Conservation (phyloP, 1,140 invertebrate genomes). For the Drosophila sechellia region DNA sequence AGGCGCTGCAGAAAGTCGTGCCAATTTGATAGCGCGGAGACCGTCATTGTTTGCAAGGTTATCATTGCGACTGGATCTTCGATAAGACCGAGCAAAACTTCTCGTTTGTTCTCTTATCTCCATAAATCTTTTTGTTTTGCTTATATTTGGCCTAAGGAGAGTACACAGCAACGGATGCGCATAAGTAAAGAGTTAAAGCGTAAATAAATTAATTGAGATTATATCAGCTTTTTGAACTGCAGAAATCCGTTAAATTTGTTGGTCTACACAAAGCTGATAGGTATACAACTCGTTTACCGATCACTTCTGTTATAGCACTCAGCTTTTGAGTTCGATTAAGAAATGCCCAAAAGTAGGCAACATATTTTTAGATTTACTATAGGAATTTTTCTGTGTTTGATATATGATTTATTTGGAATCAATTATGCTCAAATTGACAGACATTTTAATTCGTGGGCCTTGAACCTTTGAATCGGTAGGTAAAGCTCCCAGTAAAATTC, state of each 20-base stretch:
- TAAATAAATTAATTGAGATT: slow-evolving; percentile 18
- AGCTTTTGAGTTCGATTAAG: neutral
- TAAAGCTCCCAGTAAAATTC: slow-evolving; percentile 7
- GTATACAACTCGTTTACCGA: neutral
- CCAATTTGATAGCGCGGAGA: slow-evolving; percentile 5
- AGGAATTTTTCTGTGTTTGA: neutral
- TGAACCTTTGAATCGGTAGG: slow-evolving; percentile 25
- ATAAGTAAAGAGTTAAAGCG: slow-evolving; percentile 22
- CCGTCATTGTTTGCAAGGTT: slow-evolving; percentile 28
- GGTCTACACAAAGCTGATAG: neutral
- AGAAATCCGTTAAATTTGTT: neutral
- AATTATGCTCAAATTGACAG: neutral
- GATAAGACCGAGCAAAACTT: slow-evolving; percentile 38
- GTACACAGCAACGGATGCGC: slow-evolving; percentile 42
- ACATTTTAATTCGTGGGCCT: neutral
- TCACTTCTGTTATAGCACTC: neutral
- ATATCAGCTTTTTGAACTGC: neutral
- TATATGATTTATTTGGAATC: neutral
- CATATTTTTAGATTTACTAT: neutral
- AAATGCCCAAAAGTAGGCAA: slow-evolving; percentile 6
- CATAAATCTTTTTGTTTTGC: slow-evolving; percentile 40
- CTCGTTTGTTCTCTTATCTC: slow-evolving; percentile 24
- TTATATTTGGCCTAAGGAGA: slow-evolving; percentile 23
- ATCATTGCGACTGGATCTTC: slow-evolving; percentile 28
- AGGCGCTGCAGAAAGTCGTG: slow-evolving; percentile 6